Base-by-base conservation (phyloP, 2,888 invertebrate species). In the Dyspetes luteomarginatus region DNA sequence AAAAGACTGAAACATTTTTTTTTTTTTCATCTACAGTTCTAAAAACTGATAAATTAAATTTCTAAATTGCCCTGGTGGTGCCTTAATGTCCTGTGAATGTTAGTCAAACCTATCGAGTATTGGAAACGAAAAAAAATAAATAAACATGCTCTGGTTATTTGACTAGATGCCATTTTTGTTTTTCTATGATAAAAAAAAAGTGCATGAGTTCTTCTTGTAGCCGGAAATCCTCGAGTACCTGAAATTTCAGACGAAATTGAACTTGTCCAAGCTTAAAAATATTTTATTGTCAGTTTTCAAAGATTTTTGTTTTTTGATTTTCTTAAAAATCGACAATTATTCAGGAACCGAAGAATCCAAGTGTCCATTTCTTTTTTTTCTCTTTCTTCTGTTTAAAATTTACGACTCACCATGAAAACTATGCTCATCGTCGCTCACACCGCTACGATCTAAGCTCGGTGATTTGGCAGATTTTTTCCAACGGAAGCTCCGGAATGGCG, bases 401-500 rank as follows among this genome's bases (percentile, higher is more conserved):
- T 50, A 58, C 56, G 22, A 86, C 90, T 91, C 88, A 90, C 91
- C 89, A 73, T 88, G 87, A 82, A 93, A 92, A 90, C 94, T 95
- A 93, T 95, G 95, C 93, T 97, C 97, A 92, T 97, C 97, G 90
- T 97, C 97, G 92, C 96, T 96, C 90, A 95, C 95, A 86, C 95
- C 95, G 69, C 95, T 93, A 86, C 95, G 95, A 83, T 95, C 94
- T 89, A 94, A 93, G 83, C 94, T 93, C 88, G 94, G 95, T 84
- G 91, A 93, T 87, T 93, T 93, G 86, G 93, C 92, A 85, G 96
- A 95, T 92, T 97, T 97, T 93, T 96, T 96, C 97, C 97, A 97
- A 85, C 97, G 95, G 95, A 97, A 97, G 93, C 97, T 97, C 92
- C 97, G 94, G 95, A 98, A 98, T 83, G 98, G 98, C 89, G 97